Evolutionary conservation across 2,888 invertebrate species (phyloP), one percentile per base, ranked within the genome.

Genomic region (Xanthia togata): DNA sequence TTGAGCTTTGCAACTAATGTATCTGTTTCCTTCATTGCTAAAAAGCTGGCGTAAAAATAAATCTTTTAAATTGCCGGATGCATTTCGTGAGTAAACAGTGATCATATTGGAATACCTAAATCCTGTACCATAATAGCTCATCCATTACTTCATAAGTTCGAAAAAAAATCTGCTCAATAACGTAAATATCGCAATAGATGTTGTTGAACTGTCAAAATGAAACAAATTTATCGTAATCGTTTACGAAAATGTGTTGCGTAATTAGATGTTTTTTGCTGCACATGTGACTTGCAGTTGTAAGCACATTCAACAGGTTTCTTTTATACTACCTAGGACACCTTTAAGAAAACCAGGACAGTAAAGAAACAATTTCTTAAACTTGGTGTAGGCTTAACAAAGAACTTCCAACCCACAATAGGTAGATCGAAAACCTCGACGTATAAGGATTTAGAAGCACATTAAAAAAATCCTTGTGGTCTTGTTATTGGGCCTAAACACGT

Each of bases 251-350:
- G 31, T 31, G 31, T 31, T 31, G 31, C 31, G 31, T 31, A 31
- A 31, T 31, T 31, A 31, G 31, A 31, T 31, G 38, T 50, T 68
- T 65, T 71, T 62, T 79, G 17, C 17, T 57, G 23, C 23, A 73
- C 53, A 44, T 35, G 47, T 76, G 65, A 73, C 38, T 38, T 65
- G n/a, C 31, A 59, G 38, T 67, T 35, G 55, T 79, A 79, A 73
- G 67, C 79, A 79, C 47, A 70, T 60, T 60, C 0, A 57, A 73
- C 79, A 12, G 23, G 73, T 63, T 59, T n/a, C 5, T 44, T 9
- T 59, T 0, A 67, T 35, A 64, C 59, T 23, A 26, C 65, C 47
- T 47, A 65, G 47, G 8, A 65, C 8, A 9, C 20, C 38, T n/a
- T 31, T 12, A 35, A 23, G 17, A 41, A 63, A 41, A 20, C 31